These are phyloP conservation scores for Troides aeacus DNA, from an alignment of 2,888 invertebrate species.

Conservation along the genomic window DNA sequence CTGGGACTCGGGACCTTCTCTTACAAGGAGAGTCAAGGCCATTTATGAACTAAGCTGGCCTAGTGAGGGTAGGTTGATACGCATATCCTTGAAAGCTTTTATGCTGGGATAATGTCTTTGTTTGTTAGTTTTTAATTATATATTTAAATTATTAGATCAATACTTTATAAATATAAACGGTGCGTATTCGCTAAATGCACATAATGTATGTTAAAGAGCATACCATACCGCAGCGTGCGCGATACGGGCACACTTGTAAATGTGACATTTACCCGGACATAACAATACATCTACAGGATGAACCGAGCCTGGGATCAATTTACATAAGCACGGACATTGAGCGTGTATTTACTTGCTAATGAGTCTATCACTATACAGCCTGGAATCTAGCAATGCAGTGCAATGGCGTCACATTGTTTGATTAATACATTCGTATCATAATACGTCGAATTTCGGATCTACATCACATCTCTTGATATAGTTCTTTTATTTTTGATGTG, in stretches of 20 bases:
- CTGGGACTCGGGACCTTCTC: too few species aligned
- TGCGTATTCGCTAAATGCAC: constrained; percentile 5
- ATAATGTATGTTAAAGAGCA: constrained; percentile 15
- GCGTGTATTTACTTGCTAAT: constrained; percentile 30
- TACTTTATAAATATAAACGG: not conserved
- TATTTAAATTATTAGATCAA: not conserved
- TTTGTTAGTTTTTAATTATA: not conserved
- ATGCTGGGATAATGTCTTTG: not conserved
- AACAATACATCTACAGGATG: constrained; percentile 26
- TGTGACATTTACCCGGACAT: constrained; percentile 30
- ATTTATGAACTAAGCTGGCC: too few species aligned
- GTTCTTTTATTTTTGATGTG: not conserved
- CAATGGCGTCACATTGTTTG: constrained; percentile 21
- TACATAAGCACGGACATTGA: constrained; percentile 28
- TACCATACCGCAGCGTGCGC: constrained; percentile 12
- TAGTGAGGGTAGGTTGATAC: too few species aligned
- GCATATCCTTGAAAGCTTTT: too few species aligned
- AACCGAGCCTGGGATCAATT: constrained; percentile 28
- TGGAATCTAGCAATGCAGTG: constrained; percentile 22
- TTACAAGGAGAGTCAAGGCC: too few species aligned
- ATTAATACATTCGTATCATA: constrained; percentile 11
- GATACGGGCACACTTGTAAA: constrained; percentile 22
- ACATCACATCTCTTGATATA: not conserved
- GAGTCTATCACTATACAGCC: constrained; percentile 28
- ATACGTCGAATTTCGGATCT: constrained; percentile 4